Conservation (phyloP, 2,113 vertebrate genomes). For the western clawed frog (Xenopus tropicalis) region UCB_Xtro_10.0 CM004451.2:34923001-34923500, state of each 20-base stretch:
- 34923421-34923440: too few relatives aligned
- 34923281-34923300: not conserved
- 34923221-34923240: slow-evolving; percentile 1
- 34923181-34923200: not conserved
- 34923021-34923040: too few relatives aligned
- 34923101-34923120: slow-evolving; percentile 39
- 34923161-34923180: slow-evolving; percentile 45
- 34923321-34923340: too few relatives aligned
- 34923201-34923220: slow-evolving; percentile 3
- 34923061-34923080: not conserved
- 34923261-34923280: not conserved
- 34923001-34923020: too few relatives aligned
- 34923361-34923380: too few relatives aligned
- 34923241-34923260: not conserved
- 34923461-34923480: too few relatives aligned
- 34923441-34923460: too few relatives aligned
- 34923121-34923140: slow-evolving; percentile 37
- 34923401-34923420: too few relatives aligned
- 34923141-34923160: slow-evolving; percentile 32
- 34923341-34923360: too few relatives aligned
- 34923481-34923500: too few relatives aligned
- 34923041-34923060: too few relatives aligned
- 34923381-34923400: too few relatives aligned
- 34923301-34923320: not conserved
- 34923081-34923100: slow-evolving; percentile 7